These are phyloP conservation scores for Tortricodes alternella DNA, from an alignment of 2,888 invertebrate genomes.

Conservation along the genomic window DNA sequence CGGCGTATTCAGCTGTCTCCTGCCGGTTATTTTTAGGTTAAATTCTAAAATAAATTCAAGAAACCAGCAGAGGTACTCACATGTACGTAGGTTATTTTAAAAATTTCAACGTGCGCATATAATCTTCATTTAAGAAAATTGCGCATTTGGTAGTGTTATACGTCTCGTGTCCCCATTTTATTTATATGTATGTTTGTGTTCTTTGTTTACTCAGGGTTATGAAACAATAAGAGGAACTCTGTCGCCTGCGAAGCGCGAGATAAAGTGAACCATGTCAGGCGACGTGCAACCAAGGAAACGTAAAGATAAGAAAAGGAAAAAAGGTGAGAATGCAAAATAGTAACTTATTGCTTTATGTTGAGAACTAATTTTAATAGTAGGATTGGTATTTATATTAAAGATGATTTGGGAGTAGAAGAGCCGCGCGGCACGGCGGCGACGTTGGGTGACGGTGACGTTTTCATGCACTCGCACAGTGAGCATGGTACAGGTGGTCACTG, in stretches of 20 bases:
- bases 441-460: slow-evolving; percentile 86
- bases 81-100: slow-evolving; percentile 78
- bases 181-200: slow-evolving; percentile 56
- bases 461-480: slow-evolving; percentile 90
- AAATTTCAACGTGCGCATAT: slow-evolving; percentile 65
- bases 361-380: slow-evolving; percentile 3
- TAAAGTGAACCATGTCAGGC: slow-evolving; percentile 88
- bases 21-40: slow-evolving; percentile 81
- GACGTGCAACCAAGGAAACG: slow-evolving; percentile 94
- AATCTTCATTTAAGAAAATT: slow-evolving; percentile 66
- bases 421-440: slow-evolving; percentile 74
- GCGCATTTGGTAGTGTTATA: slow-evolving; percentile 66
- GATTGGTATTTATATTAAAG: slow-evolving; percentile 48
- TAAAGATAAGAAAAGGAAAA: slow-evolving; percentile 91
- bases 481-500: slow-evolving; percentile 91
- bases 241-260: slow-evolving; percentile 72
- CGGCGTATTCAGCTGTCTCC: slow-evolving; percentile 68
- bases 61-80: slow-evolving; percentile 65
- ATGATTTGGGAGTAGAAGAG: slow-evolving; percentile 74
- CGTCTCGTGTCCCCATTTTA: slow-evolving; percentile 45
- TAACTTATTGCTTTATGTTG: slow-evolving; percentile 20
- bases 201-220: slow-evolving; percentile 78
- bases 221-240: slow-evolving; percentile 72
- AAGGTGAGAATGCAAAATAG: slow-evolving; percentile 80
- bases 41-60: slow-evolving; percentile 79